Conservation (phyloP, 1,140 invertebrate genomes). For the Lethocerus indicus region DNA sequence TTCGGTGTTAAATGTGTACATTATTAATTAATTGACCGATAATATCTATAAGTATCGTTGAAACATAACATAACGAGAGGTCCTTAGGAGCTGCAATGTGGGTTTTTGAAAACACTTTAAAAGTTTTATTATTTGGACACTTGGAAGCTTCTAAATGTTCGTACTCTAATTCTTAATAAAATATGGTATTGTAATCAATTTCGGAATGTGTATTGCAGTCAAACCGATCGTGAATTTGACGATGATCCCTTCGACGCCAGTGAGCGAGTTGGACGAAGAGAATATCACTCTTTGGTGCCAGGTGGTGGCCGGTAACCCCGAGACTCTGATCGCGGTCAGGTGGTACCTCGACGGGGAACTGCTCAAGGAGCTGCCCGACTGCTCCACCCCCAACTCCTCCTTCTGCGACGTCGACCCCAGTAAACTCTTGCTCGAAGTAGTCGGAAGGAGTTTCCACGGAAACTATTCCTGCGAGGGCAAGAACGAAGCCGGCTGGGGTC, state of each 20-base stretch:
- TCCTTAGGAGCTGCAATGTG: too few relatives aligned
- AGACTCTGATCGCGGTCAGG: conserved; percentile 29
- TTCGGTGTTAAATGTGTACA: too few relatives aligned
- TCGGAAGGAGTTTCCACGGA: conserved; percentile 70
- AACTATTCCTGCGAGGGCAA: conserved; percentile 80
- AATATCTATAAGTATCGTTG: too few relatives aligned
- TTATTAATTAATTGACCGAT: too few relatives aligned
- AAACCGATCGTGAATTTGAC: conserved; percentile 56
- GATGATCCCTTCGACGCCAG: conserved; percentile 54
- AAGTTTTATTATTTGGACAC: too few relatives aligned
- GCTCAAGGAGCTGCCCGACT: conserved; percentile 70
- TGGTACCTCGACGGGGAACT: conserved; percentile 73
- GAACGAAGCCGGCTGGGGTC: conserved; percentile 73
- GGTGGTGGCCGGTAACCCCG: conserved; percentile 40
- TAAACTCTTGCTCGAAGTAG: conserved; percentile 60
- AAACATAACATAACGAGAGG: too few relatives aligned
- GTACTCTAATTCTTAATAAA: too few relatives aligned
- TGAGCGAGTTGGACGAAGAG: conserved; percentile 57
- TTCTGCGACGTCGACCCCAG: conserved; percentile 73
- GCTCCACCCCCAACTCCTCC: conserved; percentile 23
- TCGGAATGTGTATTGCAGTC: conserved; percentile 43
- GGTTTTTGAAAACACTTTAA: too few relatives aligned
- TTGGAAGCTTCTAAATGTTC: too few relatives aligned
- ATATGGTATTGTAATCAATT: too few relatives aligned
- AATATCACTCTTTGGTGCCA: conserved; percentile 73